phyloP scores from a whole-genome alignment of 2,113 vertebrate species.

The Paracanthobrama guichenoti region DNA sequence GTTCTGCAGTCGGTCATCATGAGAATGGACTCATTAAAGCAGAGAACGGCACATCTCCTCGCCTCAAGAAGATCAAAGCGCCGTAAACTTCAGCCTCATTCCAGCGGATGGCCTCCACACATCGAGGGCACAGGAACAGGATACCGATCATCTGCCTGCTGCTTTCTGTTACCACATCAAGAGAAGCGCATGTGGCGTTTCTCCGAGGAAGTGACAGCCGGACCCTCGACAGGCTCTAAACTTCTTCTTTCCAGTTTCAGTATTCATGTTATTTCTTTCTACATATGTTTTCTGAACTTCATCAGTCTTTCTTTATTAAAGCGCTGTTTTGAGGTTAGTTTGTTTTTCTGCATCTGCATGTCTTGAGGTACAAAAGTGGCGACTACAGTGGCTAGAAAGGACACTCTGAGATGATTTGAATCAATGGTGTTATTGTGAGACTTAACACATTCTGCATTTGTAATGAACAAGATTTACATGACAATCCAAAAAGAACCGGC shows the following conservation, averaged over 20 bases:
- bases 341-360: constrained; percentile 20
- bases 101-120: constrained; percentile 45
- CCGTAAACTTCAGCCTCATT: constrained; percentile 73
- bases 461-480: constrained; percentile 17
- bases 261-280: constrained; percentile 50
- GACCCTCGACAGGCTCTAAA: constrained; percentile 55
- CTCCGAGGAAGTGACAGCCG: constrained; percentile 38
- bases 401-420: constrained; percentile 38
- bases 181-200: constrained; percentile 44
- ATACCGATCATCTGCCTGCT: constrained; percentile 44
- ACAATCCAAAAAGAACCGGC: background rate
- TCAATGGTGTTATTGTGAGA: background rate
- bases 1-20: constrained; percentile 79
- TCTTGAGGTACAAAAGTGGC: constrained; percentile 54
- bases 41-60: constrained; percentile 89
- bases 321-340: constrained; percentile 30
- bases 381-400: constrained; percentile 50
- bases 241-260: constrained; percentile 65
- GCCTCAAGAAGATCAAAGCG: constrained; percentile 94
- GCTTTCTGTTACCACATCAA: constrained; percentile 51
- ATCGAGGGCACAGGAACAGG: constrained; percentile 49
- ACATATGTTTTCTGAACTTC: constrained; percentile 10
- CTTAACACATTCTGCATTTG: constrained; percentile 11
- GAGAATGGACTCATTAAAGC: constrained; percentile 93
- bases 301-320: constrained; percentile 20